Conservation (phyloP, 53 echinoderm and acorn worm species). For the Apostichopus leukothele region DNA sequence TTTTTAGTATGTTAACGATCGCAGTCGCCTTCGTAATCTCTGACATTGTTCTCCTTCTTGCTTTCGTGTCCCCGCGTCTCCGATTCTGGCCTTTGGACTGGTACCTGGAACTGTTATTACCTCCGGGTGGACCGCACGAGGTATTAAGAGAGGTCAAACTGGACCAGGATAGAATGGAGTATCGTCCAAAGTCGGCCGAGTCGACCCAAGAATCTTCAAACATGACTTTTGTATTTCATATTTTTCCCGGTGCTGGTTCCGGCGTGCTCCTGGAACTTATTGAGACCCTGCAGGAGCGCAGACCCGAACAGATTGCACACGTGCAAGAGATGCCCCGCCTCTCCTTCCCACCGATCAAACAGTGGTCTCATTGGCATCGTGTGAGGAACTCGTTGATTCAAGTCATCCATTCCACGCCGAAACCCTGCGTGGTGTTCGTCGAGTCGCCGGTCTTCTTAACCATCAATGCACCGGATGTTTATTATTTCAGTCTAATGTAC, state of each 20-base stretch:
- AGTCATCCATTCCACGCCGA: conserved; percentile 5
- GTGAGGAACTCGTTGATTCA: neutral
- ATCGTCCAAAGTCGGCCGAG: neutral
- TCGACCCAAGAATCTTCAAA: neutral
- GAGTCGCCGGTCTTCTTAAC: conserved; percentile 23
- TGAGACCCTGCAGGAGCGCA: neutral
- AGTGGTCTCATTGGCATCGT: conserved; percentile 20
- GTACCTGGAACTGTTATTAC: neutral
- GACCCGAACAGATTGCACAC: conserved; percentile 16
- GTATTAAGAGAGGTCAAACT: neutral
- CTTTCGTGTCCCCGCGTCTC: neutral
- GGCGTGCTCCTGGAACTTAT: conserved; percentile 19
- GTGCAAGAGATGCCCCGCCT: conserved; percentile 30
- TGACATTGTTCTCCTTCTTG: neutral
- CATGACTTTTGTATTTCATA: conserved; percentile 28
- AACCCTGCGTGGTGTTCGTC: conserved; percentile 17
- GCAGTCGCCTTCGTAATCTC: neutral
- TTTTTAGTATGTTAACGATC: neutral
- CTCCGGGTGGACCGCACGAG: neutral
- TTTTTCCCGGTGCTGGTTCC: conserved; percentile 16
- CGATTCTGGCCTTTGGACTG: neutral
- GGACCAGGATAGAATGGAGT: neutral
- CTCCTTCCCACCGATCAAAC: conserved; percentile 25
- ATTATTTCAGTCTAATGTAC: conserved; percentile 12
- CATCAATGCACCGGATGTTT: neutral